phyloP scores from a whole-genome alignment of 1,140 invertebrate species.

The Zeugodacus cucurbitae region DNA sequence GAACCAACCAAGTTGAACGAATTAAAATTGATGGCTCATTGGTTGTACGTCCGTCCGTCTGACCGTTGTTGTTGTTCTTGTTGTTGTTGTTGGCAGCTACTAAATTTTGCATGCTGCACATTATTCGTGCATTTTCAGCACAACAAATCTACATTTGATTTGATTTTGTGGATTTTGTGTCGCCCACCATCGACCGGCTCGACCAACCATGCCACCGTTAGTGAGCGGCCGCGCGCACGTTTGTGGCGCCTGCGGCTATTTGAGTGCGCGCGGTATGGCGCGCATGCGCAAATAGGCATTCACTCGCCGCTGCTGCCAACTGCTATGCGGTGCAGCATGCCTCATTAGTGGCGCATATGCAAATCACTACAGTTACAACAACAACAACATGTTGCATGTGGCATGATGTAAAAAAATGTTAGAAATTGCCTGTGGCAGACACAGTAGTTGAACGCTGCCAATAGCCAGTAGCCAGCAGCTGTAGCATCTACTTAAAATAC shows the following conservation, averaged over 20 bases:
- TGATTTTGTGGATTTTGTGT: neutral
- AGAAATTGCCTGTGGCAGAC: slow-evolving; percentile 36
- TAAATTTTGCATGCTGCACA: neutral
- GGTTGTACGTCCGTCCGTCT: neutral
- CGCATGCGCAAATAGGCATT: neutral
- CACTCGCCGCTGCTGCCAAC: neutral
- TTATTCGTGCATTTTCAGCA: neutral
- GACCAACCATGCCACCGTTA: neutral
- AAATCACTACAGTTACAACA: neutral
- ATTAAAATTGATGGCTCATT: slow-evolving; percentile 39
- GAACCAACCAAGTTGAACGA: slow-evolving; percentile 34
- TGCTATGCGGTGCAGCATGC: neutral
- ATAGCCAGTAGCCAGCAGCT: slow-evolving; percentile 2
- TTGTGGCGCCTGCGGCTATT: slow-evolving; percentile 10
- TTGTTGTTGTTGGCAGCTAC: slow-evolving; percentile 7
- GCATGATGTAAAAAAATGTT: slow-evolving; percentile 16
- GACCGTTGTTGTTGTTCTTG: neutral
- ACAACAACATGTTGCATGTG: neutral
- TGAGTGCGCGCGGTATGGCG: neutral
- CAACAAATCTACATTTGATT: slow-evolving; percentile 29
- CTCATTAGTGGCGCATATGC: slow-evolving; percentile 38
- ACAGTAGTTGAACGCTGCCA: slow-evolving; percentile 1
- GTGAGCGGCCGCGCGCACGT: neutral
- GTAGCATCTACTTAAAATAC: neutral
- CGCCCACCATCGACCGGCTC: neutral